phyloP scores from a whole-genome alignment of 2,113 vertebrate species.

The Callorhinus ursinus region DNA sequence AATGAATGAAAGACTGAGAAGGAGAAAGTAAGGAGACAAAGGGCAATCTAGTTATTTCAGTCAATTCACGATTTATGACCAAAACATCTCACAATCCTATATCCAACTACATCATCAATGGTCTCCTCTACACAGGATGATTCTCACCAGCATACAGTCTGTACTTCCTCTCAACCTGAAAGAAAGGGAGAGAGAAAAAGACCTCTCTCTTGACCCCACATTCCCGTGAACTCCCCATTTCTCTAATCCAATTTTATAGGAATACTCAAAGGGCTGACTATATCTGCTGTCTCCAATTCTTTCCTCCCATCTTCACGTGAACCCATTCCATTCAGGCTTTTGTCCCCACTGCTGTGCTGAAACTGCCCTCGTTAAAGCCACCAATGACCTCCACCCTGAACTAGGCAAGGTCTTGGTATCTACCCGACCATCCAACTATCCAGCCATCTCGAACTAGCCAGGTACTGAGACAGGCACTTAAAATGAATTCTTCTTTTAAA shows the following conservation, averaged over 20 bases:
- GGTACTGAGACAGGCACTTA: background rate
- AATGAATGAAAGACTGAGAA: background rate
- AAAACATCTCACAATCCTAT: background rate
- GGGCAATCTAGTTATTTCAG: background rate
- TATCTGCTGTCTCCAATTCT: background rate
- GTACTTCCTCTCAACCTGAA: background rate
- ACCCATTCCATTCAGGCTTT: background rate
- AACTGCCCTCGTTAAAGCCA: background rate
- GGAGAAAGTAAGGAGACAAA: background rate
- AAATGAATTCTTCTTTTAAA: background rate
- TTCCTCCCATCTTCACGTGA: background rate
- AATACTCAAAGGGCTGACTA: background rate
- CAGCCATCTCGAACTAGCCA: background rate
- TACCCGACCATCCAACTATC: background rate
- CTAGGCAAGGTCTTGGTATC: background rate
- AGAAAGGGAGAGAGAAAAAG: background rate
- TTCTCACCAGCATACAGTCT: background rate
- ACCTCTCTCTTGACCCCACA: background rate
- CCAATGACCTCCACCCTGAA: background rate
- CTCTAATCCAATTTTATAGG: background rate
- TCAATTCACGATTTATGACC: background rate
- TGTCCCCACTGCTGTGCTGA: background rate
- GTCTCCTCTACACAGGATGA: background rate
- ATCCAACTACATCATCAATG: background rate
- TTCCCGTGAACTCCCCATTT: background rate